These are phyloP conservation scores for Heterotilapia buettikoferi DNA, from an alignment of 2,113 vertebrate genomes.

Conservation along the genomic window DNA sequence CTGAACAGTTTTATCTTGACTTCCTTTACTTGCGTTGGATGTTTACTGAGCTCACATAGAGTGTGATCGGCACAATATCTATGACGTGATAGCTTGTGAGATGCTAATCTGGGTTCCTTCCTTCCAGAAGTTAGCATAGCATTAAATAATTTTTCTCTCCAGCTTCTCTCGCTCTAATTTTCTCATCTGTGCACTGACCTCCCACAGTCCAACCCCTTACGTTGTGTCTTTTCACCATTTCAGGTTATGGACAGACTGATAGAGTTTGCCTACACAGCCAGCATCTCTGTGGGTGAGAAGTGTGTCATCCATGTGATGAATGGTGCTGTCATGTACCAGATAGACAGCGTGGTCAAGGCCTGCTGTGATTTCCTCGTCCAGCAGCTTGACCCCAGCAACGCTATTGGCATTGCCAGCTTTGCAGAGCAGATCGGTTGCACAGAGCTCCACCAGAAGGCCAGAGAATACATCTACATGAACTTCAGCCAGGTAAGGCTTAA, in stretches of 20 bases:
- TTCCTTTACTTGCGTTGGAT: neutral
- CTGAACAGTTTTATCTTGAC: neutral
- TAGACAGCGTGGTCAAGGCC: slow-evolving; percentile 90
- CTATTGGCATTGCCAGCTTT: slow-evolving; percentile 93
- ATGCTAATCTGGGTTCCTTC: neutral
- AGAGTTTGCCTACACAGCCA: slow-evolving; percentile 92
- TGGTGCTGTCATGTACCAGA: slow-evolving; percentile 95
- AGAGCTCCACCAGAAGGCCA: slow-evolving; percentile 86
- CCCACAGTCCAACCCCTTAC: neutral
- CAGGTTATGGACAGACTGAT: slow-evolving; percentile 89
- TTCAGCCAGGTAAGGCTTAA: slow-evolving; percentile 82
- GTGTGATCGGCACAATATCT: neutral
- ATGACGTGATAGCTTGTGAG: neutral
- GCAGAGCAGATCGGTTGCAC: slow-evolving; percentile 88
- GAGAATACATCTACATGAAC: slow-evolving; percentile 94
- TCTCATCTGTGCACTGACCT: neutral
- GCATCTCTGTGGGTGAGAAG: slow-evolving; percentile 90
- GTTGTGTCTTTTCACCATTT: neutral
- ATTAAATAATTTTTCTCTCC: neutral
- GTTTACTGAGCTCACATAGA: neutral
- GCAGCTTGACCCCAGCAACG: slow-evolving; percentile 94
- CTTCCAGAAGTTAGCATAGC: neutral
- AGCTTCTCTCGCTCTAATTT: neutral
- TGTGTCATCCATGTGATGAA: slow-evolving; percentile 94
- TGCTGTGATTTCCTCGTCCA: slow-evolving; percentile 88